Conservation (phyloP, 2,888 invertebrate genomes). For the Phengaris arion region DNA sequence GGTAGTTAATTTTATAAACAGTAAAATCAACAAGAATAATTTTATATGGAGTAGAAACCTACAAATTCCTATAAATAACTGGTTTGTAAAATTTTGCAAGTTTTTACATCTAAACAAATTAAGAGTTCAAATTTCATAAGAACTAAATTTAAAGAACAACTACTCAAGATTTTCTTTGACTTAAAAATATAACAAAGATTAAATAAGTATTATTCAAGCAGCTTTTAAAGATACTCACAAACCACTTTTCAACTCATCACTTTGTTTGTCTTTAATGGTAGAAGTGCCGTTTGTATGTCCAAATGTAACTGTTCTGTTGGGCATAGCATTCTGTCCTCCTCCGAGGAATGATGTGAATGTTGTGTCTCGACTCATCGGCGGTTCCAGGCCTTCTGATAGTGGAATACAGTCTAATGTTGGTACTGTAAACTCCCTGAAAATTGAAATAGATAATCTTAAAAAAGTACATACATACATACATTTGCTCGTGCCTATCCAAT, state of each 20-base stretch:
- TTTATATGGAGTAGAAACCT: not conserved
- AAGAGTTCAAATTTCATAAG: not conserved
- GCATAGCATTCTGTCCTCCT: conserved; percentile 56
- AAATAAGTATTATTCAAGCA: not conserved
- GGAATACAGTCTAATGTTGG: conserved; percentile 74
- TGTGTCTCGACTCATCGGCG: conserved; percentile 74
- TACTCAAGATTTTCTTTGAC: not conserved
- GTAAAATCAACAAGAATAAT: not conserved
- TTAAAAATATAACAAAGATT: not conserved
- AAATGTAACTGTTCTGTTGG: conserved; percentile 55
- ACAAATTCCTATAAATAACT: not conserved
- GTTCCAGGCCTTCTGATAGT: conserved; percentile 67
- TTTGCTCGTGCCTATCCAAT: too few relatives aligned
- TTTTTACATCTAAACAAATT: not conserved
- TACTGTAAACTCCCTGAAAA: conserved; percentile 72
- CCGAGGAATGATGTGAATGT: conserved; percentile 77
- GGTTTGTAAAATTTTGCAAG: not conserved
- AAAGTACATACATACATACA: not conserved
- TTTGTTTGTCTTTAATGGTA: conserved; percentile 37
- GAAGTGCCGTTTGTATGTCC: conserved; percentile 43
- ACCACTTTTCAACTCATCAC: conserved; percentile 14
- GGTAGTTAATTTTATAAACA: not conserved
- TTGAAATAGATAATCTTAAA: not conserved
- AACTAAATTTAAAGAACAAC: not conserved
- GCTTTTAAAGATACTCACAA: not conserved